Conservation (phyloP, 2,888 invertebrate genomes). For the Dolichomitus sp. region DNA sequence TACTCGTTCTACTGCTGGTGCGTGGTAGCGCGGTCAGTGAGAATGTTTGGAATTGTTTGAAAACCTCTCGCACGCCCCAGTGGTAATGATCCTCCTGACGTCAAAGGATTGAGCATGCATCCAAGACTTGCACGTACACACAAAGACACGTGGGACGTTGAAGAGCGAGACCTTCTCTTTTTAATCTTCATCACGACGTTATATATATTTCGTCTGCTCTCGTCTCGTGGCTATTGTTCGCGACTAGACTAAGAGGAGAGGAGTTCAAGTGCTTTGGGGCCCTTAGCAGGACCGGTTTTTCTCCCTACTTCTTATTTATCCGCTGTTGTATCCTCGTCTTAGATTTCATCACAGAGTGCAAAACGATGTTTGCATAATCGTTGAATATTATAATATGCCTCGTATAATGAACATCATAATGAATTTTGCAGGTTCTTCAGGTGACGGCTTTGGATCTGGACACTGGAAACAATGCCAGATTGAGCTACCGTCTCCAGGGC, state of each 20-base stretch:
- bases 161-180: slow-evolving; percentile 37
- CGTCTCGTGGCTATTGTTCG: slow-evolving; percentile 53
- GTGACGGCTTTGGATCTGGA: slow-evolving; percentile 97
- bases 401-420: slow-evolving; percentile 16
- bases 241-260: slow-evolving; percentile 23
- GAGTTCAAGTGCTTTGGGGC: slow-evolving; percentile 42
- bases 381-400: slow-evolving; percentile 24
- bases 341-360: slow-evolving; percentile 15
- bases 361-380: slow-evolving; percentile 24
- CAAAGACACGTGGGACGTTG: slow-evolving; percentile 47
- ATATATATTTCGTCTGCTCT: slow-evolving; percentile 27
- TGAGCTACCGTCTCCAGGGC: slow-evolving; percentile 93
- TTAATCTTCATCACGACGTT: slow-evolving; percentile 55
- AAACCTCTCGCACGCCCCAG: slow-evolving; percentile 67
- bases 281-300: slow-evolving; percentile 52
- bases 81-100: slow-evolving; percentile 73
- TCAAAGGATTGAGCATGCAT: slow-evolving; percentile 56
- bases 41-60: slow-evolving; percentile 69
- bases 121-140: slow-evolving; percentile 21
- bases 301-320: slow-evolving; percentile 14
- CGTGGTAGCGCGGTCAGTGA: slow-evolving; percentile 53
- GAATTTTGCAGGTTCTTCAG: slow-evolving; percentile 91
- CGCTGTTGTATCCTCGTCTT: neutral
- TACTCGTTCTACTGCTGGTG: slow-evolving; percentile 25
- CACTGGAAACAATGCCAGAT: slow-evolving; percentile 97